Percentiles rank a stretch among this genome's conserved stretches.
phyloP scores from a whole-genome alignment of 2,113 vertebrate genomes.

The Falcunculus frontatus region DNA sequence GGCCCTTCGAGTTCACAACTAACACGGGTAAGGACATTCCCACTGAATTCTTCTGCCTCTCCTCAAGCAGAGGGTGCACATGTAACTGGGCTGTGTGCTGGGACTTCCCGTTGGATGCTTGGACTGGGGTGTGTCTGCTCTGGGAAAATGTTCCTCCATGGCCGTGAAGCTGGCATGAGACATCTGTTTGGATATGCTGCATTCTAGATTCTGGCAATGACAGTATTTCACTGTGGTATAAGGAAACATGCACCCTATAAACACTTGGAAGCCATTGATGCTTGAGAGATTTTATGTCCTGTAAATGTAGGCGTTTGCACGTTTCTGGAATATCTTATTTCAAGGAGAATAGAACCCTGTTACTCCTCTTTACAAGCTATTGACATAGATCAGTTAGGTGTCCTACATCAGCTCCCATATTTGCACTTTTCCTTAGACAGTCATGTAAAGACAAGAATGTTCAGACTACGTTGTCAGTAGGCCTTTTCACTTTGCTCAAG shows the following conservation, averaged over 20 bases:
- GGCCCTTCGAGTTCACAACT: constrained; percentile 93
- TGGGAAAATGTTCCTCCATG: neutral
- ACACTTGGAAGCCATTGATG: neutral
- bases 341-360: neutral
- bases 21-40: constrained; percentile 83
- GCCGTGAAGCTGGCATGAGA: neutral
- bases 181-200: neutral
- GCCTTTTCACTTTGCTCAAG: neutral
- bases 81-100: neutral
- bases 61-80: neutral
- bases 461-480: neutral
- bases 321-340: neutral
- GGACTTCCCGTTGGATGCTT: accelerated
- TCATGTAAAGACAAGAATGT: neutral
- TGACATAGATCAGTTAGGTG: neutral
- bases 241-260: neutral
- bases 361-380: neutral
- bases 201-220: neutral
- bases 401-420: neutral
- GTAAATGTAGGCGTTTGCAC: neutral
- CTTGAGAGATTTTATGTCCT: neutral
- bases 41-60: neutral
- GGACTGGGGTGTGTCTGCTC: neutral
- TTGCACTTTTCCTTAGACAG: neutral
- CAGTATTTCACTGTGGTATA: neutral